Evolutionary conservation across 2,888 invertebrate genomes (phyloP).

Genomic region (Nysson spinosus): DNA sequence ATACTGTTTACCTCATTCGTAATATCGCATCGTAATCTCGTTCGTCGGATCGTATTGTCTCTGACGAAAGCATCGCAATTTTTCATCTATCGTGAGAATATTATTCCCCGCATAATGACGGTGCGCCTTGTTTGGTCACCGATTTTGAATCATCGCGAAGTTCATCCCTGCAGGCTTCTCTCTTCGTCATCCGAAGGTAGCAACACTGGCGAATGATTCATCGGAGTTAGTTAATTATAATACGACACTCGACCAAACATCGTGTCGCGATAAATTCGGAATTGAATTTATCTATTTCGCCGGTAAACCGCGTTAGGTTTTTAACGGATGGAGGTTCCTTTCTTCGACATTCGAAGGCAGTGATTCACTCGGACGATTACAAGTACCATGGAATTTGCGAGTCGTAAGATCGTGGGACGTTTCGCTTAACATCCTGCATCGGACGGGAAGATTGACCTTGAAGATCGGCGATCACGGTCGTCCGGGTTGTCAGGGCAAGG

Average conservation of each 20-base stretch:
- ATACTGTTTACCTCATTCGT: not conserved
- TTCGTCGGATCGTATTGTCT: not conserved
- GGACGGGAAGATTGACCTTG: constrained; percentile 64
- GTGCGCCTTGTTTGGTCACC: constrained; percentile 29
- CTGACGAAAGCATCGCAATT: constrained; percentile 21
- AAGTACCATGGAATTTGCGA: constrained; percentile 12
- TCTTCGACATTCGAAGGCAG: not conserved
- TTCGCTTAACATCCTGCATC: constrained; percentile 56
- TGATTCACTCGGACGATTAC: not conserved
- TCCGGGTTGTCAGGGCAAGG: constrained; percentile 60
- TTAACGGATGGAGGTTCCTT: too few relatives aligned
- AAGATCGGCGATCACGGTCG: constrained; percentile 56
- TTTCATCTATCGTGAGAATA: not conserved
- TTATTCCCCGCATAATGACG: constrained; percentile 17
- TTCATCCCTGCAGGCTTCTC: constrained; percentile 14
- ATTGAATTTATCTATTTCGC: too few relatives aligned
- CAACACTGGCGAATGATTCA: too few relatives aligned
- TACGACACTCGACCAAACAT: too few relatives aligned
- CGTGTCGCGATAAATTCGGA: too few relatives aligned
- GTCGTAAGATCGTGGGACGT: constrained; percentile 21
- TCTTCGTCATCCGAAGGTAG: constrained; percentile 35
- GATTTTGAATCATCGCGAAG: constrained; percentile 39
- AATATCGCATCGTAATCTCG: not conserved
- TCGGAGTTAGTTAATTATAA: too few relatives aligned
- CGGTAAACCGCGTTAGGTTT: too few relatives aligned